phyloP scores from a whole-genome alignment of 2,113 vertebrate genomes.

The Phocoena phocoena region DNA sequence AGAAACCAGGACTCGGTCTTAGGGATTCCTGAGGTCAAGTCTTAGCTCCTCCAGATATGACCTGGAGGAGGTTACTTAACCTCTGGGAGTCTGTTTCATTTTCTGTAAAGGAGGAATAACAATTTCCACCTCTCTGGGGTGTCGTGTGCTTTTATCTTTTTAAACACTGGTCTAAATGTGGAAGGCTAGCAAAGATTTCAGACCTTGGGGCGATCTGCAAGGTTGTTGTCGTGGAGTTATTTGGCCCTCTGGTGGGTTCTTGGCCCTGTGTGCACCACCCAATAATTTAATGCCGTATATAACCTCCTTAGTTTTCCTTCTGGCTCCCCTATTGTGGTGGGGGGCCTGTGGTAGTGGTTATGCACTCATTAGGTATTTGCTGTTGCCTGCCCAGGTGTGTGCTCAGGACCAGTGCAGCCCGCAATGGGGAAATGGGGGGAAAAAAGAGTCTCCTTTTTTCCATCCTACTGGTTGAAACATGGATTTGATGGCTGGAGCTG shows the following conservation, averaged over 20 bases:
- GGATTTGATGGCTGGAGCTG: not conserved
- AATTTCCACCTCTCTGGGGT: not conserved
- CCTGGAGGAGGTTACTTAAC: not conserved
- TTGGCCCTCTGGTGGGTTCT: too few species aligned
- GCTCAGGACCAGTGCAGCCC: rapidly evolving
- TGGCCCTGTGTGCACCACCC: rapidly evolving
- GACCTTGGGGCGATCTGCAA: not conserved
- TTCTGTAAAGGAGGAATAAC: not conserved
- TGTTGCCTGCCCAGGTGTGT: too few species aligned
- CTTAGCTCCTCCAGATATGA: not conserved
- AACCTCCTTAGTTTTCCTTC: not conserved
- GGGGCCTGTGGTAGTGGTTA: rapidly evolving
- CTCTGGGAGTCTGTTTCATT: not conserved
- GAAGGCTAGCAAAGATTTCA: not conserved
- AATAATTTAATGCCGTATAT: rapidly evolving
- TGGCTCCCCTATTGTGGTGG: not conserved
- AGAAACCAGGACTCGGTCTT: not conserved
- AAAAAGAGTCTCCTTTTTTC: not conserved
- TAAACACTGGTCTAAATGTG: not conserved
- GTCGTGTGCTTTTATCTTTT: not conserved
- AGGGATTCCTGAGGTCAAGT: slow-evolving; percentile 15
- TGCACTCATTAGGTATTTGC: not conserved
- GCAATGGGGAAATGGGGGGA: too few species aligned
- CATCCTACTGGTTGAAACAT: not conserved
- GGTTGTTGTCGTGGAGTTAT: not conserved